phyloP scores from a whole-genome alignment of 2,888 invertebrate species.

The Pammene aurita region DNA sequence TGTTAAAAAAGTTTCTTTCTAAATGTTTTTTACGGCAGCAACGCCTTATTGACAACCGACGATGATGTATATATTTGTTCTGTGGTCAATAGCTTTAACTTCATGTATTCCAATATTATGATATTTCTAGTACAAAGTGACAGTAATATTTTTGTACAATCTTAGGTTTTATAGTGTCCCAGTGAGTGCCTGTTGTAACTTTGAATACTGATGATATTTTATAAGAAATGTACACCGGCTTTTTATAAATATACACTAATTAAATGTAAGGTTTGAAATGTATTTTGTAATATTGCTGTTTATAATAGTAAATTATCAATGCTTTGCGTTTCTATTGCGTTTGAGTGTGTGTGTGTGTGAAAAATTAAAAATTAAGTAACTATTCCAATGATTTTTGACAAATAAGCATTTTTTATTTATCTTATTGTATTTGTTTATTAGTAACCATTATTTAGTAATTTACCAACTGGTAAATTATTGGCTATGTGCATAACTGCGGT shows the following conservation, averaged over 20 bases:
- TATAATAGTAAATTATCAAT: neutral
- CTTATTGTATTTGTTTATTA: neutral
- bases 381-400: slow-evolving; percentile 2
- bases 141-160: slow-evolving; percentile 8
- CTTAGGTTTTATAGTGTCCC: slow-evolving; percentile 9
- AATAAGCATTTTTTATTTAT: neutral
- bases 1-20: too few relatives aligned
- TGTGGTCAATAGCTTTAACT: too few relatives aligned
- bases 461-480: neutral
- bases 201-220: slow-evolving; percentile 27
- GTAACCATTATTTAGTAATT: neutral
- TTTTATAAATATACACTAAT: slow-evolving; percentile 26
- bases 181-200: slow-evolving; percentile 32
- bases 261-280: slow-evolving; percentile 23
- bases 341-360: slow-evolving; percentile 12
- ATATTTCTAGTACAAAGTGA: too few relatives aligned
- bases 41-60: too few relatives aligned
- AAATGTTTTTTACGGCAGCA: too few relatives aligned
- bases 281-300: slow-evolving; percentile 21
- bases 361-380: slow-evolving; percentile 5
- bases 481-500: neutral
- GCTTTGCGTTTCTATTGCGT: neutral
- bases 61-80: too few relatives aligned
- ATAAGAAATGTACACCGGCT: slow-evolving; percentile 29
- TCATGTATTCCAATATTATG: too few relatives aligned